Conservation (phyloP, 2,113 vertebrate genomes). For the Bostrychus sinensis region DNA sequence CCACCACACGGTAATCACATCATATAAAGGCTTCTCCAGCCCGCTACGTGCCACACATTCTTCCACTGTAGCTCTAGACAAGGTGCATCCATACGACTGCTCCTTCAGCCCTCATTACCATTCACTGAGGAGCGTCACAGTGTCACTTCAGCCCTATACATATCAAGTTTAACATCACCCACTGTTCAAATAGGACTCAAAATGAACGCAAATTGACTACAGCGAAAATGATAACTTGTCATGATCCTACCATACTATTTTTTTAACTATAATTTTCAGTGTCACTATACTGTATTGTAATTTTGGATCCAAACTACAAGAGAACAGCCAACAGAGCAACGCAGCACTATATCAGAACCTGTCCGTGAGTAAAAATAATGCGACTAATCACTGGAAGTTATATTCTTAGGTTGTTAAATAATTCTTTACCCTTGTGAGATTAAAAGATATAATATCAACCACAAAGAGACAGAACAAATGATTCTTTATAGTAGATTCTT, state of each 20-base stretch:
- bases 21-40: constrained; percentile 53
- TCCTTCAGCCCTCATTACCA: constrained; percentile 22
- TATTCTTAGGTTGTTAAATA: too few species aligned
- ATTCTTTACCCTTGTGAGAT: too few species aligned
- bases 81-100: constrained; percentile 13
- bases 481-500: too few species aligned
- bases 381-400: too few species aligned
- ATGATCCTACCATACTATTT: not conserved
- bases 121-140: constrained; percentile 8
- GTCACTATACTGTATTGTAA: not conserved
- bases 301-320: not conserved
- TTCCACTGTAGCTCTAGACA: constrained; percentile 23
- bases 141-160: constrained; percentile 15
- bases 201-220: not conserved
- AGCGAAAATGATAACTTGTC: not conserved
- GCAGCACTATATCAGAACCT: not conserved
- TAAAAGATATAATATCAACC: too few species aligned
- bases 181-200: not conserved
- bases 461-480: too few species aligned
- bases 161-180: constrained; percentile 5
- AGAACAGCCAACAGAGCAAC: not conserved
- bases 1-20: constrained; percentile 57
- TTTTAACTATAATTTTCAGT: not conserved
- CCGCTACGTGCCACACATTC: constrained; percentile 21
- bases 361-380: too few species aligned